Evolutionary conservation across 2,113 vertebrate species (phyloP).

Genomic region (Sinocyclocheilus maitianheensis): DNA sequence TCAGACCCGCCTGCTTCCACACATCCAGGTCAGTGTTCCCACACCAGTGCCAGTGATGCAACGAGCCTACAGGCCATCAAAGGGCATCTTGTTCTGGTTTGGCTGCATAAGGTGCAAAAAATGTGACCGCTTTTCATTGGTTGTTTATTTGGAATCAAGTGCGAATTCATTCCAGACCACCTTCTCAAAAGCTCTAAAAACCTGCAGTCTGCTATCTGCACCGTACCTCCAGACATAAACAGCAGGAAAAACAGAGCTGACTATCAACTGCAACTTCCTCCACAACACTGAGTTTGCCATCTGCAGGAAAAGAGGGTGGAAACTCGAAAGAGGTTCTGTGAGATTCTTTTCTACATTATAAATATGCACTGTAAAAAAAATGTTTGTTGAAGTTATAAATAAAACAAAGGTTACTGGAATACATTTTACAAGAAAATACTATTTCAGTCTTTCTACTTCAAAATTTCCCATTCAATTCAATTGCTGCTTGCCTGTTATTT

Average conservation of each 20-base stretch:
- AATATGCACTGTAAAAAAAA: no score
- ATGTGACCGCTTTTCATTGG: conserved; percentile 47
- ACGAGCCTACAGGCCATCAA: conserved; percentile 64
- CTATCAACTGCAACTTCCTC: not conserved
- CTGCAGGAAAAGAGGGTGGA: not conserved
- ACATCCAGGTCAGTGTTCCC: conserved; percentile 69
- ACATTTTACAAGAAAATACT: no score
- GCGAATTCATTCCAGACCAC: conserved; percentile 58
- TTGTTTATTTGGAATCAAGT: conserved; percentile 55
- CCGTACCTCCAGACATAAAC: not conserved
- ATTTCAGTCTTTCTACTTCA: no score
- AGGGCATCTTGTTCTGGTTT: conserved; percentile 65
- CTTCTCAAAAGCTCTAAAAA: conserved; percentile 31
- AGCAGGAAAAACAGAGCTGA: not conserved
- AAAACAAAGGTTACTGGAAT: no score
- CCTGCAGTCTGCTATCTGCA: conserved; percentile 32
- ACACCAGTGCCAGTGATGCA: conserved; percentile 63
- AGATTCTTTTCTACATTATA: not conserved
- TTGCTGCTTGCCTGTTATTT: no score
- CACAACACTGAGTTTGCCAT: not conserved
- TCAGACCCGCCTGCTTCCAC: conserved; percentile 56
- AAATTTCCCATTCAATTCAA: no score
- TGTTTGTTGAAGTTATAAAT: no score
- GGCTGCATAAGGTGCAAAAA: conserved; percentile 35
- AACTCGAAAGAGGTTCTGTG: not conserved